Evolutionary conservation across 2,888 invertebrate species (phyloP).

Genomic region (Cerastis rubricosa): DNA sequence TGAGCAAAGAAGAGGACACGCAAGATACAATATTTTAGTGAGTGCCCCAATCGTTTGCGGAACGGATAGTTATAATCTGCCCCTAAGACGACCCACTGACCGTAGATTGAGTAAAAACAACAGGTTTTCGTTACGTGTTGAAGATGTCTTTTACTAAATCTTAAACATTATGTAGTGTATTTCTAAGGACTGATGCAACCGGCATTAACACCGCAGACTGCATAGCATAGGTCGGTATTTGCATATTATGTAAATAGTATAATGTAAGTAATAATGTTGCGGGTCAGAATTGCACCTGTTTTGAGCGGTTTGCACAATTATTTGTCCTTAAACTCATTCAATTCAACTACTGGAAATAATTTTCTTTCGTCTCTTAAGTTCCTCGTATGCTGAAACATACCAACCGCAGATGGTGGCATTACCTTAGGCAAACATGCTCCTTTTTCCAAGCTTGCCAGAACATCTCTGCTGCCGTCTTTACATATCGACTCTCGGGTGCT

Average conservation of each 20-base stretch:
- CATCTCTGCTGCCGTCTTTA: background rate
- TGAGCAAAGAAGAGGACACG: slow-evolving; percentile 11
- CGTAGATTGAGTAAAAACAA: background rate
- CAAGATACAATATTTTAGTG: background rate
- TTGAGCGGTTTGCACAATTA: background rate
- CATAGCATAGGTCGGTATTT: slow-evolving; percentile 42
- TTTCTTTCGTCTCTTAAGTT: background rate
- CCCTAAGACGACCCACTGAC: too few relatives aligned
- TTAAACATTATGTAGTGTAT: background rate
- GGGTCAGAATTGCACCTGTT: slow-evolving; percentile 8
- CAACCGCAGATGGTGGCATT: background rate
- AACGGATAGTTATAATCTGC: background rate
- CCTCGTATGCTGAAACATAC: background rate
- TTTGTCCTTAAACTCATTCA: slow-evolving; percentile 9
- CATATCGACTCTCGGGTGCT: background rate
- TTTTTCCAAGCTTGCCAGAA: background rate
- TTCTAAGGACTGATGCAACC: slow-evolving; percentile 8
- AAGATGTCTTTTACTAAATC: background rate
- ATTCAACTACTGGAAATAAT: background rate
- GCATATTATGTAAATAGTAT: slow-evolving; percentile 32
- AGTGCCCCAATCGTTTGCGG: background rate
- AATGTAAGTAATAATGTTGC: slow-evolving; percentile 27
- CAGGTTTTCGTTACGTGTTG: background rate
- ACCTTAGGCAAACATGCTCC: background rate
- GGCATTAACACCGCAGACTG: slow-evolving; percentile 21